Evolutionary conservation across 2,797 vertebrate genomes (phyloP), one percentile per base, ranked within the genome.

Genomic region (Alectoris magna): DNA sequence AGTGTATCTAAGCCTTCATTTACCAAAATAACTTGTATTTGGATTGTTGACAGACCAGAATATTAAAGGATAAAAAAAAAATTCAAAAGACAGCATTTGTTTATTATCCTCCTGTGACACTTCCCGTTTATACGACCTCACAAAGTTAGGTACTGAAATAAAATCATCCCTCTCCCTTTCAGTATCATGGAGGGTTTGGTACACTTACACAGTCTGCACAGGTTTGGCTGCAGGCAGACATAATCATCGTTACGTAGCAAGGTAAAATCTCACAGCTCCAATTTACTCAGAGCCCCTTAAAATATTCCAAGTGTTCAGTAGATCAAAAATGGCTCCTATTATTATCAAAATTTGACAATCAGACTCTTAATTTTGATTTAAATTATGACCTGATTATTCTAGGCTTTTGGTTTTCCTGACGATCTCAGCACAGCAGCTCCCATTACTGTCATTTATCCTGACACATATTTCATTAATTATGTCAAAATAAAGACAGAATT

Each of bases 401-500:
- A 93, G 87, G 64, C 41, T 85, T 90, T 41, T 78, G 74, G 88
- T 94, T 94, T 93, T 48, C 85, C 67, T 96, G 90, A 87, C 88
- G 91, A 74, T 22, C 68, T 58, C 74, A 76, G 53, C 48, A 74
- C 12, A 90, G 80, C 31, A 93, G 71, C 64, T 91, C 84, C 91
- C 72, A 91, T 94, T 94, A 91, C 80, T 68, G 88, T 67, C 88
- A 90, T 15, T 93, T 87, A 71, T 3, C 22, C 77, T 90, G 90
- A 91, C 38, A 80, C 48, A 44, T 64, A 84, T 93, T 87, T 91
- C 66, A 94, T 93, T 92, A 92, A 44, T 66, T 53, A 49, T 66
- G 64, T 84, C 95, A 96, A 94, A 96, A 95, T 78, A 94, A 82
- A 95, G 90, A 94, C 48, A 83, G 67, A 80, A 74, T 84, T 88